A percentile compares a stretch with the other conserved stretches of the same genome.
Conservation (phyloP, 2,113 vertebrate species). For the Ranitomeya variabilis region DNA sequence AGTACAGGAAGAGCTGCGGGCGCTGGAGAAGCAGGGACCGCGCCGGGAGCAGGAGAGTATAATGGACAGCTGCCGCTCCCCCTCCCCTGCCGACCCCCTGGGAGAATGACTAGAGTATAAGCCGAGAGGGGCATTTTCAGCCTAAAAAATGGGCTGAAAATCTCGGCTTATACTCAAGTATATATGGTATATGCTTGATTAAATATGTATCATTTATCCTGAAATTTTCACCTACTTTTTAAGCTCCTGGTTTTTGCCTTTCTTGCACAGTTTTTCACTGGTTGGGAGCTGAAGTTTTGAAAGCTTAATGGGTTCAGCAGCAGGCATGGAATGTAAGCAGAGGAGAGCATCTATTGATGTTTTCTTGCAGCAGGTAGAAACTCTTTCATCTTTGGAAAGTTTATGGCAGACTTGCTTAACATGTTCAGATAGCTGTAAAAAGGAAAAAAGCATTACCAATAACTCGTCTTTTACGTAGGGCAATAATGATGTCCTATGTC, state of each 20-base stretch:
- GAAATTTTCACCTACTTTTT: constrained; percentile 57
- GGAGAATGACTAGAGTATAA: too few relatives aligned
- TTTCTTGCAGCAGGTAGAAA: constrained; percentile 66
- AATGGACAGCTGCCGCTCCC: too few relatives aligned
- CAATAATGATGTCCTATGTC: too few relatives aligned
- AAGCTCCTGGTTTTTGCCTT: neutral
- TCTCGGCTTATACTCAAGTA: too few relatives aligned
- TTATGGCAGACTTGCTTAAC: constrained; percentile 63
- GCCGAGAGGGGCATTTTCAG: too few relatives aligned
- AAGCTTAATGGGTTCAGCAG: neutral
- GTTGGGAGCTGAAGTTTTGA: neutral
- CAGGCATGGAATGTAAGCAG: constrained; percentile 62
- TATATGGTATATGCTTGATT: too few relatives aligned
- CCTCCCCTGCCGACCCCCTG: too few relatives aligned
- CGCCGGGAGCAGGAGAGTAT: too few relatives aligned
- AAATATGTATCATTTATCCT: too few relatives aligned
- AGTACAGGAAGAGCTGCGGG: too few relatives aligned
- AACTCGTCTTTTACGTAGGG: neutral
- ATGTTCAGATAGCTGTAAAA: constrained; percentile 65
- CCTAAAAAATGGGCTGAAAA: too few relatives aligned
- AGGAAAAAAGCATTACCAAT: neutral
- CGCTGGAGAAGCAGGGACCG: too few relatives aligned
- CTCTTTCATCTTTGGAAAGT: constrained; percentile 60
- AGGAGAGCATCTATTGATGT: constrained; percentile 63
- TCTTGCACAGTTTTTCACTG: constrained; percentile 50